These are phyloP conservation scores for Indicator indicator DNA, from an alignment of 2,113 vertebrate genomes.

Conservation along the genomic window DNA sequence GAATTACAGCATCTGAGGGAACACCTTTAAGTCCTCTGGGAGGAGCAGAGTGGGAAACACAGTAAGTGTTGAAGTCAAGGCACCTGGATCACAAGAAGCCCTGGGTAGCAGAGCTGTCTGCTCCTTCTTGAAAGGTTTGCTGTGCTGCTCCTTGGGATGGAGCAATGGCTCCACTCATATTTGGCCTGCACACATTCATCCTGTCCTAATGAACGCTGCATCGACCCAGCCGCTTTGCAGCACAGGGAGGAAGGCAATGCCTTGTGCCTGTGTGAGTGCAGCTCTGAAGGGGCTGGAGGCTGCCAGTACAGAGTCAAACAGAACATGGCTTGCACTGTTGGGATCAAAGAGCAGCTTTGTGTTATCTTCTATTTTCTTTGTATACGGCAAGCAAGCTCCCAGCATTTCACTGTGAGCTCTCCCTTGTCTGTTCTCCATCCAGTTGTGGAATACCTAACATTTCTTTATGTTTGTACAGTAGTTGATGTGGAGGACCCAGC, in stretches of 20 bases:
- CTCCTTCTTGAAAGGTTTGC: background rate
- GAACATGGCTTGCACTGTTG: fast-evolving
- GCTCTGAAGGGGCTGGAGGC: background rate
- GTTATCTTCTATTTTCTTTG: background rate
- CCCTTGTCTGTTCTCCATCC: background rate
- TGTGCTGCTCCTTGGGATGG: background rate
- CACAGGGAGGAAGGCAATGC: background rate
- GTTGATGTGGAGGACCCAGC: background rate
- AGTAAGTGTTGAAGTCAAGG: background rate
- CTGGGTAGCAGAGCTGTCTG: background rate
- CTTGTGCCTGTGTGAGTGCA: fast-evolving
- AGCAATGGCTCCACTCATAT: background rate
- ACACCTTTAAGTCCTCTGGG: conserved; percentile 16
- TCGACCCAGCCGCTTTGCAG: fast-evolving
- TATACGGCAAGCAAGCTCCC: fast-evolving
- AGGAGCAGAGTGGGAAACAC: background rate
- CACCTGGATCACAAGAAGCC: background rate
- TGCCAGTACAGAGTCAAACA: fast-evolving
- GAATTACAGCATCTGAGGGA: conserved; percentile 27
- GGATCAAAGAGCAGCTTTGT: conserved; percentile 2
- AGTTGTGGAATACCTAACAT: background rate
- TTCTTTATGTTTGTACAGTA: background rate
- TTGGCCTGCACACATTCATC: background rate
- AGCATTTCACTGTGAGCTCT: background rate
- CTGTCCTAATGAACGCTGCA: background rate